These are phyloP conservation scores for Phyllotreta cruciferae DNA, from an alignment of 2,888 invertebrate species.

Conservation along the genomic window DNA sequence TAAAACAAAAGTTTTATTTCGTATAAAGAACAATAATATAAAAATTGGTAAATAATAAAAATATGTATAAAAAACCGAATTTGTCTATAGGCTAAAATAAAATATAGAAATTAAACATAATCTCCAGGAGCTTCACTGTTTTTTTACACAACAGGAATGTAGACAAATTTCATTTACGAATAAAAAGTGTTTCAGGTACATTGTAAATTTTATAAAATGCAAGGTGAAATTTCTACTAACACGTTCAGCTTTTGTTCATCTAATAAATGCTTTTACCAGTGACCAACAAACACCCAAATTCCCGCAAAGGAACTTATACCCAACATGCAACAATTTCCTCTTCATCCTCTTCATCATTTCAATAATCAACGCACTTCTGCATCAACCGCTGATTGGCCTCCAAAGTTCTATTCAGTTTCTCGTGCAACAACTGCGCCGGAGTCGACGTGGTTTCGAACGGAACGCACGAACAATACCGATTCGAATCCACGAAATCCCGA, in stretches of 20 bases:
- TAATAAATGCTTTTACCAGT: too few species aligned
- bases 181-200: too few species aligned
- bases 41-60: not conserved
- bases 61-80: too few species aligned
- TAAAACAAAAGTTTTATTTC: not conserved
- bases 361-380: constrained; percentile 34
- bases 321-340: not conserved
- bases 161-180: too few species aligned
- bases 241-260: not conserved
- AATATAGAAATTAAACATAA: not conserved
- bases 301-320: too few species aligned
- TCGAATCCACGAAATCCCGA: constrained; percentile 28
- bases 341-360: not conserved
- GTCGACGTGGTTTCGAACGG: constrained; percentile 35
- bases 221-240: not conserved
- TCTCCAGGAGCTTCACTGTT: too few species aligned
- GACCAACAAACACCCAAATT: too few species aligned
- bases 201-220: too few species aligned
- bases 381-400: constrained; percentile 33
- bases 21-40: constrained; percentile 1
- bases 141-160: too few species aligned
- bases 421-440: constrained; percentile 42
- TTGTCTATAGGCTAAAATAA: too few species aligned
- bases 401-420: constrained; percentile 36
- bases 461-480: constrained; percentile 41